These are phyloP conservation scores for Lordiphosa fenestrarum DNA, from an alignment of 2,888 invertebrate genomes.

Conservation along the genomic window DNA sequence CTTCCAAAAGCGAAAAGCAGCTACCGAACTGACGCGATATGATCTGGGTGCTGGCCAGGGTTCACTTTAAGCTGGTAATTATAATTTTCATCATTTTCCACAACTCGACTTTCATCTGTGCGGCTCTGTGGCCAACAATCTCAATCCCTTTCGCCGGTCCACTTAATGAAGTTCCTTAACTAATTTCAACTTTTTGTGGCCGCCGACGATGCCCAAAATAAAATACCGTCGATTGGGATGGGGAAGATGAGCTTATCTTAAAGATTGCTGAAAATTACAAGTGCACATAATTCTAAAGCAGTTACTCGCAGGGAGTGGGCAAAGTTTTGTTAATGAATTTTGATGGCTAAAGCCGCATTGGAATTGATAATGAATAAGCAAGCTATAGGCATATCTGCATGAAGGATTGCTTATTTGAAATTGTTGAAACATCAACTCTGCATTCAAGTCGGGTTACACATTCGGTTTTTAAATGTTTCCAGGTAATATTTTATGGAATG, in stretches of 20 bases:
- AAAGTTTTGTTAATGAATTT: too few species aligned
- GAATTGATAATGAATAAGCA: too few species aligned
- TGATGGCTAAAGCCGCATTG: too few species aligned
- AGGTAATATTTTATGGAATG: too few species aligned
- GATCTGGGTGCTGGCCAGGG: constrained; percentile 19
- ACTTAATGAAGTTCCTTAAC: constrained; percentile 57
- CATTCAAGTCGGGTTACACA: too few species aligned
- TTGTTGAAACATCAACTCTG: too few species aligned
- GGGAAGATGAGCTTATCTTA: constrained; percentile 23
- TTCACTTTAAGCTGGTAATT: constrained; percentile 55
- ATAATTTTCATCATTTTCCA: constrained; percentile 59
- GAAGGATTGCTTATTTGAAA: too few species aligned
- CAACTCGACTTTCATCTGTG: constrained; percentile 32
- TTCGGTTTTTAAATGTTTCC: too few species aligned
- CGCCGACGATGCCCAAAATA: constrained; percentile 26
- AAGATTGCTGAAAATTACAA: constrained; percentile 7
- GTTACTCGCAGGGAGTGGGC: too few species aligned
- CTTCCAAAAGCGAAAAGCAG: constrained; percentile 35
- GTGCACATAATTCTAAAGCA: constrained; percentile 1
- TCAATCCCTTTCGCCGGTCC: constrained; percentile 33
- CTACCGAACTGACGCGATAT: constrained; percentile 51
- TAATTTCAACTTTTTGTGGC: constrained; percentile 63
- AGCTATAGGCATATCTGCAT: too few species aligned
- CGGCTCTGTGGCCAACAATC: constrained; percentile 6
- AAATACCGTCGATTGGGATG: constrained; percentile 23